These are phyloP conservation scores for Prolemur simus DNA, from an alignment of 2,113 vertebrate genomes.

Conservation along the genomic window DNA sequence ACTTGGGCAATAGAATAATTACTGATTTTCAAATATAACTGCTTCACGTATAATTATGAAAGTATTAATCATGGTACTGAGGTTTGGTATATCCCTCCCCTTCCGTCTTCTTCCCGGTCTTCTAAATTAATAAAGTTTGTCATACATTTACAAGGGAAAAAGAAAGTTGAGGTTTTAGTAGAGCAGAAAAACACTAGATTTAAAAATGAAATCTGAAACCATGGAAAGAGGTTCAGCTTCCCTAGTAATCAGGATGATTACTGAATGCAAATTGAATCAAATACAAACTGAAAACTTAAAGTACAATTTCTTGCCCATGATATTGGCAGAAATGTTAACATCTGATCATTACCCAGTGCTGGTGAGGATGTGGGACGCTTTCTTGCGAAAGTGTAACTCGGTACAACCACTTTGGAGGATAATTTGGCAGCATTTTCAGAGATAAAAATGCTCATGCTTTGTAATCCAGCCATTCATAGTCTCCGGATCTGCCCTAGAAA, in stretches of 20 bases:
- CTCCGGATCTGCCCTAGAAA: neutral
- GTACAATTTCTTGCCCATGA: neutral
- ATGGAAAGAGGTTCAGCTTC: neutral
- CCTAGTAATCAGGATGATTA: neutral
- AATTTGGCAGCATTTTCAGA: neutral
- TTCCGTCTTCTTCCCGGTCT: no score
- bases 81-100: neutral
- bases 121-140: no score
- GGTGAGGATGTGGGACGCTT: neutral
- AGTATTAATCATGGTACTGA: neutral
- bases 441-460: neutral
- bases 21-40: neutral
- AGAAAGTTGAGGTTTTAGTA: neutral
- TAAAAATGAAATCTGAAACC: conserved; percentile 20
- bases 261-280: neutral
- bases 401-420: neutral
- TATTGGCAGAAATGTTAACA: neutral
- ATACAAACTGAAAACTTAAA: neutral
- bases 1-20: neutral
- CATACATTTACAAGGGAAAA: neutral
- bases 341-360: neutral
- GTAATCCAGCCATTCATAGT: neutral
- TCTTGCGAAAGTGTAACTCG: no score
- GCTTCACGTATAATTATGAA: neutral
- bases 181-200: conserved; percentile 18